Evolutionary conservation across 2,113 vertebrate species (phyloP), one percentile per base, ranked within the genome.

Genomic region (Zosterops borbonicus): DNA sequence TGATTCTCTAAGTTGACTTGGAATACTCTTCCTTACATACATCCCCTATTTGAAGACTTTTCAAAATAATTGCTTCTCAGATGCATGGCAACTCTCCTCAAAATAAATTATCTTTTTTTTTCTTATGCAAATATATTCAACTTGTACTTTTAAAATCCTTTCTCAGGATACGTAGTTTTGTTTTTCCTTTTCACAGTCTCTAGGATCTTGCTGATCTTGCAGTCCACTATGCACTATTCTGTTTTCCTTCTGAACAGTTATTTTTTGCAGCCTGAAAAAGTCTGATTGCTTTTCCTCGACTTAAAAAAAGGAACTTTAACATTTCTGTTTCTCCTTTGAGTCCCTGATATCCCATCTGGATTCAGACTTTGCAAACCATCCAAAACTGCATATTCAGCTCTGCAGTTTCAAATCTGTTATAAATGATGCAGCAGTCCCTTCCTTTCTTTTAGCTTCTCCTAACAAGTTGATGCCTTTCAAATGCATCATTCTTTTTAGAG

Each of bases 361-460:
- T 83, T 95, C 42, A 70, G 73, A 81, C 62, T 90, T 46, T 94
- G 35, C 47, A 93, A 93, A 90, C 77, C 42, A 81, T 75, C 27
- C 39, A 70, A 67, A 93, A 83, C 33, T 55, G 83, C 33, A 16
- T 64, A 81, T 91, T 95, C 76, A 87, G 37, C 73, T 93, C 73
- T 1, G 1, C 68, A 77, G 52, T 35, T 70, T 92, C 59, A 63
- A 63, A 83, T 81, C 31, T 67, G 14, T 83, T 83, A 67, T 50
- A 83, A 89, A 93, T 87, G 86, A 93, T 90, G 73, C 86, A 93
- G 64, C 73, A 95, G 39, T 90, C 91, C 39, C 13, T 70, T 70
- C 55, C 22, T 83, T 87, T 69, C 39, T 88, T 90, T 80, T 0
- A 0, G 16, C n/a, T 93, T 92, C n/a, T 85, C 50, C 60, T 90